Percentiles rank a stretch among this genome's conserved stretches.
phyloP scores from a whole-genome alignment of 2,113 vertebrate species.

The Eleginops maclovinus region DNA sequence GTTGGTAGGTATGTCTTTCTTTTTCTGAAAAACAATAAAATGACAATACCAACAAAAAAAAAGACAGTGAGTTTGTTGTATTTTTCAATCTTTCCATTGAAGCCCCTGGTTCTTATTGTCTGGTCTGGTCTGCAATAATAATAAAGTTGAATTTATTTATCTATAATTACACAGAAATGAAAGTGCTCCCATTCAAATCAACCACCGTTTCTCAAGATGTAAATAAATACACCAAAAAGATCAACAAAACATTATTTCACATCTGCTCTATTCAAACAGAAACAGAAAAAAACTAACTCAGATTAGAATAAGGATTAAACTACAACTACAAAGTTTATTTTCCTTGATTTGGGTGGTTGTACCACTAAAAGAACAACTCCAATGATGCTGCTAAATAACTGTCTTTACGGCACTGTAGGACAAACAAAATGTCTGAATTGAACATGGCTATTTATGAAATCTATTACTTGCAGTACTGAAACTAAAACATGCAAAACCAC shows the following conservation, averaged over 20 bases:
- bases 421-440: not conserved
- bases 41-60: too few relatives aligned
- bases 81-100: not conserved
- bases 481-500: not conserved
- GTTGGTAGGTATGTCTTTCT: too few relatives aligned
- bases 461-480: not conserved
- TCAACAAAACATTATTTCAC: not conserved
- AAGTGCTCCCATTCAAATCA: too few relatives aligned
- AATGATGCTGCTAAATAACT: not conserved
- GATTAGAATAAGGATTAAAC: not conserved
- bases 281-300: not conserved
- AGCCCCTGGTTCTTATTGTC: not conserved
- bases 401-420: not conserved
- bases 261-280: not conserved
- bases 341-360: not conserved
- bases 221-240: not conserved
- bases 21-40: too few relatives aligned
- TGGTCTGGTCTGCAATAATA: too few relatives aligned
- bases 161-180: too few relatives aligned
- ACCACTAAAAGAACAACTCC: not conserved
- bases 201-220: not conserved
- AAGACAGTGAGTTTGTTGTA: too few relatives aligned
- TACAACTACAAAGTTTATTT: not conserved
- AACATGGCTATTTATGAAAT: not conserved
- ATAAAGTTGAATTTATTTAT: too few relatives aligned